A percentile compares a stretch with the other conserved stretches of the same genome.
phyloP scores from a whole-genome alignment of 2,113 vertebrate species.

The Cacatua alba region DNA sequence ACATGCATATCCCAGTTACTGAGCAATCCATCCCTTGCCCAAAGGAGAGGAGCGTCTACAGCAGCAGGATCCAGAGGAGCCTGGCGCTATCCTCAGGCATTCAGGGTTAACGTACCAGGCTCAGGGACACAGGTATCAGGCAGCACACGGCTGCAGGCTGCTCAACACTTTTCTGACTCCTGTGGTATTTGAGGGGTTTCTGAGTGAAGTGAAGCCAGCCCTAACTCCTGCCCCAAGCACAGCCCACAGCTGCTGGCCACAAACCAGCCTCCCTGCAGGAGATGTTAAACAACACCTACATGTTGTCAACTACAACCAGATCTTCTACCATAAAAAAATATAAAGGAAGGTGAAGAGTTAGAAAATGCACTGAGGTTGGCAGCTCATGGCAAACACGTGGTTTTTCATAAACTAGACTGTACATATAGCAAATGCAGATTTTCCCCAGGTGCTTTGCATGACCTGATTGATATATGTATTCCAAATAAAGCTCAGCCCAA shows the following conservation, averaged over 20 bases:
- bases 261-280: neutral
- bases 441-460: neutral
- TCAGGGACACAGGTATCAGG: neutral
- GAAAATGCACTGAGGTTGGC: fast-evolving
- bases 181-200: neutral
- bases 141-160: fast-evolving
- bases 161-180: too few species aligned
- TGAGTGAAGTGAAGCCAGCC: neutral
- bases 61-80: neutral
- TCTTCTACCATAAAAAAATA: neutral
- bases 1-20: fast-evolving
- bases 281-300: fast-evolving
- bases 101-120: neutral
- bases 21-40: neutral
- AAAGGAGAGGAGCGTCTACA: neutral
- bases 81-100: neutral
- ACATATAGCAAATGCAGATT: fast-evolving
- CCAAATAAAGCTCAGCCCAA: neutral
- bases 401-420: neutral
- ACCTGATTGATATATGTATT: neutral
- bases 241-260: neutral
- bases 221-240: neutral
- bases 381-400: fast-evolving
- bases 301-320: fast-evolving
- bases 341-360: neutral